Evolutionary conservation across 2,797 vertebrate genomes (phyloP).

Genomic region (Erethizon dorsatum): DNA sequence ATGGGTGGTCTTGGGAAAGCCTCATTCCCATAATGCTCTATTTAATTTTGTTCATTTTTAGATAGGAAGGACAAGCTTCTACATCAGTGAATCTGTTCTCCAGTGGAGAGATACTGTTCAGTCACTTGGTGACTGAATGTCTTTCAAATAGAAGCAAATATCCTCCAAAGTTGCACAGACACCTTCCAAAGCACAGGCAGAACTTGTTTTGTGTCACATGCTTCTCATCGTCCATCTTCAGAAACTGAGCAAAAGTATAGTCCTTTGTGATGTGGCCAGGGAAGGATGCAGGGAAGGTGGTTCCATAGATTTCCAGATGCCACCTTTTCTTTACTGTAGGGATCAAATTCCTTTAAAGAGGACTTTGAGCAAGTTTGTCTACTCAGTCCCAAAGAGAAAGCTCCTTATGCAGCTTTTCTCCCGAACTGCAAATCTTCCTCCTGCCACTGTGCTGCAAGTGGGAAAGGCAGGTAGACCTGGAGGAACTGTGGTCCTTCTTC

Average conservation of each 20-base stretch:
- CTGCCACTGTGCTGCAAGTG: background rate
- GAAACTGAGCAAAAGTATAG: background rate
- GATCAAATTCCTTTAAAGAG: background rate
- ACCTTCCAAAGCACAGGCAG: background rate
- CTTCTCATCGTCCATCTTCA: background rate
- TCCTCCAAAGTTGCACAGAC: background rate
- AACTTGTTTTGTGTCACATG: background rate
- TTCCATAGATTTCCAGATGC: background rate
- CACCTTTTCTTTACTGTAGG: background rate
- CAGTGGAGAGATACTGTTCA: background rate
- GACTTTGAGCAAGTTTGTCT: background rate
- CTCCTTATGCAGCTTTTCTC: background rate
- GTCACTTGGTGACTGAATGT: background rate
- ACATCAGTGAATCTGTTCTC: background rate
- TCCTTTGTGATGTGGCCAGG: background rate
- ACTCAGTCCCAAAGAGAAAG: background rate
- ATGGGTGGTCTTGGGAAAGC: slow-evolving; percentile 9
- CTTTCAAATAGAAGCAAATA: background rate
- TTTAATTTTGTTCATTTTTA: slow-evolving; percentile 55
- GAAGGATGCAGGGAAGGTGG: background rate
- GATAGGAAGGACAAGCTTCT: background rate
- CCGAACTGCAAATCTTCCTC: background rate
- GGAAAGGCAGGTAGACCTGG: background rate
- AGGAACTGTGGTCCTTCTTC: background rate
- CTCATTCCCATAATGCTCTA: background rate